These are phyloP conservation scores for Remorina albescens DNA, from an alignment of 2,797 vertebrate genomes.

Conservation along the genomic window DNA sequence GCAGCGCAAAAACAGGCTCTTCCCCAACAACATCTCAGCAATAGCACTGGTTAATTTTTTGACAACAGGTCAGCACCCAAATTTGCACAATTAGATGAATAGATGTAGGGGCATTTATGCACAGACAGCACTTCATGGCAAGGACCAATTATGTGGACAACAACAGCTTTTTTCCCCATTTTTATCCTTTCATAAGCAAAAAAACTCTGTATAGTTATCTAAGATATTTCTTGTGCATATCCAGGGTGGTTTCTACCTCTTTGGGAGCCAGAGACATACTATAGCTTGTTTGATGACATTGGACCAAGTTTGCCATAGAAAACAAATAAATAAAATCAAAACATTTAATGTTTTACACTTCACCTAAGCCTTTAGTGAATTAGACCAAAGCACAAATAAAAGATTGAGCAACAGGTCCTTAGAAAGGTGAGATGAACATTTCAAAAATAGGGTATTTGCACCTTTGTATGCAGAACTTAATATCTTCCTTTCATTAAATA, in stretches of 20 bases:
- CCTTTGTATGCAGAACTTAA: constrained; percentile 9
- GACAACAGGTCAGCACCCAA: constrained; percentile 41
- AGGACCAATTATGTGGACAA: constrained; percentile 12
- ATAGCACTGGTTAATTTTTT: constrained; percentile 23
- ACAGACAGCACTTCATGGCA: constrained; percentile 17
- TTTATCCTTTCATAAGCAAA: neutral
- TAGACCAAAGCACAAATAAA: constrained; percentile 2
- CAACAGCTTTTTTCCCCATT: neutral
- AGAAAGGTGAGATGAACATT: neutral
- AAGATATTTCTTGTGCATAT: constrained; percentile 16
- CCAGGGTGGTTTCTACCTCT: neutral
- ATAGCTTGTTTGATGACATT: constrained; percentile 4
- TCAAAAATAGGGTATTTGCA: constrained; percentile 14
- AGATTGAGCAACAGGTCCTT: neutral
- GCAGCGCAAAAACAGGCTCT: constrained; percentile 35
- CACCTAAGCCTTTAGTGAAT: constrained; percentile 10
- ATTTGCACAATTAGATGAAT: constrained; percentile 21
- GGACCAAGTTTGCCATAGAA: constrained; percentile 19
- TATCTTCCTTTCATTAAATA: constrained; percentile 24
- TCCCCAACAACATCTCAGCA: constrained; percentile 31
- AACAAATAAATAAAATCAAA: constrained; percentile 12
- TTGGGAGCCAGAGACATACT: constrained; percentile 14
- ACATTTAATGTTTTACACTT: constrained; percentile 17
- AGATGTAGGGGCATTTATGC: constrained; percentile 19
- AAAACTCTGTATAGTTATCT: constrained; percentile 11